phyloP scores from a whole-genome alignment of 2,113 vertebrate genomes.

The Xyliphius kryptos region DNA sequence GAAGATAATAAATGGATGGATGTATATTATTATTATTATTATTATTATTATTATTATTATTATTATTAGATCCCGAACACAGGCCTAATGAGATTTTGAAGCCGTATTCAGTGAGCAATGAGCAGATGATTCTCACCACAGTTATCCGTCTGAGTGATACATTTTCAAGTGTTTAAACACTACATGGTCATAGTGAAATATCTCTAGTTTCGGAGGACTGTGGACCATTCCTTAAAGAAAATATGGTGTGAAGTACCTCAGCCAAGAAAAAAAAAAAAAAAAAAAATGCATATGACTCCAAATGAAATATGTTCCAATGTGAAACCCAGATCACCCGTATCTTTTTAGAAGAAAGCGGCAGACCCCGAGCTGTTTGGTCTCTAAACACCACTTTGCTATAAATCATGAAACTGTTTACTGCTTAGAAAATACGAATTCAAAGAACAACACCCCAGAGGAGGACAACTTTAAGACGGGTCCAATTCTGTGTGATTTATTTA shows the following conservation, averaged over 20 bases:
- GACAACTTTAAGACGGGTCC: slow-evolving; percentile 15
- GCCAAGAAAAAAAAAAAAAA: not conserved
- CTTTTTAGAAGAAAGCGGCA: slow-evolving; percentile 18
- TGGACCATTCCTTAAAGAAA: no score
- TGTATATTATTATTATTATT: no score
- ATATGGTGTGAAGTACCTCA: not conserved
- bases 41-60: no score
- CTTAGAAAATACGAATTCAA: slow-evolving; percentile 27
- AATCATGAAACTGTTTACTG: slow-evolving; percentile 32
- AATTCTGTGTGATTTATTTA: slow-evolving; percentile 17
- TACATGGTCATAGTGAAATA: no score
- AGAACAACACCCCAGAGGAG: slow-evolving; percentile 20
- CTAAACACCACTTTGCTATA: slow-evolving; percentile 32
- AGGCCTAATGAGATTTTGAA: no score
- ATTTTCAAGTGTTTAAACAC: no score
- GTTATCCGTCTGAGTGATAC: no score
- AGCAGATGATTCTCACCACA: no score
- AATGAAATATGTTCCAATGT: slow-evolving; percentile 13
- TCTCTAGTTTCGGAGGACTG: no score
- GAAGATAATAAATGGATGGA: no score
- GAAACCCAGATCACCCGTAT: slow-evolving; percentile 19
- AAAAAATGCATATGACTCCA: slow-evolving; percentile 3
- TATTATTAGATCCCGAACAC: no score
- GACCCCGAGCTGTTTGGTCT: slow-evolving; percentile 27
- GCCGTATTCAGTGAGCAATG: no score